Conservation (phyloP, 2,888 invertebrate genomes). For the Diabrotica balteata region DNA sequence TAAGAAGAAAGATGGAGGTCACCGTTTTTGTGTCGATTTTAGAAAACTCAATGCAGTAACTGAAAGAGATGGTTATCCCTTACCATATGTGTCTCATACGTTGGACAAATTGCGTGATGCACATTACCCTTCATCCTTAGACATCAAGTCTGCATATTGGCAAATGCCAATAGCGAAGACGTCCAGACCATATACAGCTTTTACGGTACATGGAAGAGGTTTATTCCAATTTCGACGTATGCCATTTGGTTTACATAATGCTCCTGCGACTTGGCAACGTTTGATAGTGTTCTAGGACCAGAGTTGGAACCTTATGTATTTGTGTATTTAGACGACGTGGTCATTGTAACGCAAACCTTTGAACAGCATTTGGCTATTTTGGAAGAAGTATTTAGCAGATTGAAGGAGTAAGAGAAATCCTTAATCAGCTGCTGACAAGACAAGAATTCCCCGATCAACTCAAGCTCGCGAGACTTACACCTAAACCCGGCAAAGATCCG, state of each 20-base stretch:
- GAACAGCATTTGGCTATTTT: conserved; percentile 32
- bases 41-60: conserved; percentile 41
- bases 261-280: too few species aligned
- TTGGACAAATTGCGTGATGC: not conserved
- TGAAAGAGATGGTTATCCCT: conserved; percentile 35
- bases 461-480: too few species aligned
- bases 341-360: conserved; percentile 38
- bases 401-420: too few species aligned
- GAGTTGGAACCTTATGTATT: conserved; percentile 40
- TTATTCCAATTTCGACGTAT: not conserved
- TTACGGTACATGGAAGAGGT: conserved; percentile 41
- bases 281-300: not conserved
- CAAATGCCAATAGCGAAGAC: conserved; percentile 39
- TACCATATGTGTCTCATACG: conserved; percentile 40
- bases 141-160: conserved; percentile 30
- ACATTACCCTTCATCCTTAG: conserved; percentile 46
- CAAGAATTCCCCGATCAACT: too few species aligned
- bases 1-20: conserved; percentile 8
- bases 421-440: too few species aligned
- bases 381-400: not conserved
- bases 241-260: too few species aligned
- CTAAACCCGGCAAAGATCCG: too few species aligned
- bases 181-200: conserved; percentile 14
- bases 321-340: conserved; percentile 45
- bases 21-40: conserved; percentile 19